phyloP scores from a whole-genome alignment of 2,888 invertebrate genomes.

The Microctonus hyperodae region DNA sequence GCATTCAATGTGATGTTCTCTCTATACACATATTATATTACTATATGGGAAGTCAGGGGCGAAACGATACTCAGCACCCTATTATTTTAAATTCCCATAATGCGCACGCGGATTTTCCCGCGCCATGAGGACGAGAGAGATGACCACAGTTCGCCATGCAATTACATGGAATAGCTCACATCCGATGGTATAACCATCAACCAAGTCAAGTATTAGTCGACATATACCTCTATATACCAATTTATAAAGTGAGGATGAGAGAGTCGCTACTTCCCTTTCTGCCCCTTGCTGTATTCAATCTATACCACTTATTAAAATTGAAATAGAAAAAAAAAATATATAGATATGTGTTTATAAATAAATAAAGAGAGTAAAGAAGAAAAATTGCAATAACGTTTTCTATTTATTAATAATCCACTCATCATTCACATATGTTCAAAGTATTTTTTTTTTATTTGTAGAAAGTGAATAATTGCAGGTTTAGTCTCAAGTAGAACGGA shows the following conservation, averaged over 20 bases:
- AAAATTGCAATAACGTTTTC: conserved; percentile 1
- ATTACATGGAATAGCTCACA: conserved; percentile 44
- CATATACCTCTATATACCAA: background rate
- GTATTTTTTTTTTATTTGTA: conserved; percentile 8
- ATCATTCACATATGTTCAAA: conserved; percentile 3
- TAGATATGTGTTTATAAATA: too few species aligned
- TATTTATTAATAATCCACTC: conserved; percentile 3
- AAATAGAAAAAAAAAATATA: conserved; percentile 11
- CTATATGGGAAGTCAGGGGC: conserved; percentile 26
- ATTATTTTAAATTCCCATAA: conserved; percentile 41
- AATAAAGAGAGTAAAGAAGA: background rate
- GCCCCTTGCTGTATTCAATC: background rate
- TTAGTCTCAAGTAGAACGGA: conserved; percentile 10
- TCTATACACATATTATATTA: background rate
- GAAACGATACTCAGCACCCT: conserved; percentile 33
- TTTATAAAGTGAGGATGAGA: conserved; percentile 26
- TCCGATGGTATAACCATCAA: conserved; percentile 40
- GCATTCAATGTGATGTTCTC: conserved; percentile 8
- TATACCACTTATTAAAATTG: background rate
- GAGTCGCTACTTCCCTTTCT: background rate
- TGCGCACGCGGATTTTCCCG: conserved; percentile 34
- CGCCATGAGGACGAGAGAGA: conserved; percentile 12
- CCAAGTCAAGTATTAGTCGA: conserved; percentile 37
- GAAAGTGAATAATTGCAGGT: conserved; percentile 20
- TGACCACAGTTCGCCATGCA: conserved; percentile 31